A percentile compares a stretch with the other conserved stretches of the same genome.
phyloP scores from a whole-genome alignment of 2,113 vertebrate genomes.

The Bubo scandiacus region DNA sequence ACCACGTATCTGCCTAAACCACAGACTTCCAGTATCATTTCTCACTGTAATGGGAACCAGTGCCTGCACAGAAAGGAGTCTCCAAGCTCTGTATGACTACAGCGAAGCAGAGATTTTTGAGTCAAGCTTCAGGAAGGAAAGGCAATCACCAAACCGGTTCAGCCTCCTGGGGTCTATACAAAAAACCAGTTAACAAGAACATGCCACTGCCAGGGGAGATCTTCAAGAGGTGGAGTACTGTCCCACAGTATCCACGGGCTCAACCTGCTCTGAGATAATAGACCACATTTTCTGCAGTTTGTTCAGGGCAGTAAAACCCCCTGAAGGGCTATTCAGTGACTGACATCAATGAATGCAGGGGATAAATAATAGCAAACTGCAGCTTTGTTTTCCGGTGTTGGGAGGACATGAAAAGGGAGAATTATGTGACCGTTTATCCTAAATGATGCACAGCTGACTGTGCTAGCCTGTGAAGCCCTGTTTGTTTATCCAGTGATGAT shows the following conservation, averaged over 20 bases:
- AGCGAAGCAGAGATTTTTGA: background rate
- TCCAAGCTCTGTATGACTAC: background rate
- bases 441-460: background rate
- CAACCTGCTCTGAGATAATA: background rate
- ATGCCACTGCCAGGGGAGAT: background rate
- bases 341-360: background rate
- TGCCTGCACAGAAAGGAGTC: background rate
- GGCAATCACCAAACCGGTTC: background rate
- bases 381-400: background rate
- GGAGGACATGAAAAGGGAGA: background rate
- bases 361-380: background rate
- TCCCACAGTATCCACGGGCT: background rate
- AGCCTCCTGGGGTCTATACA: background rate
- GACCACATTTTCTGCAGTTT: background rate
- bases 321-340: background rate
- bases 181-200: background rate
- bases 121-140: background rate
- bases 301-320: background rate
- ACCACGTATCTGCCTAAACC: background rate
- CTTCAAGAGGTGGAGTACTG: background rate
- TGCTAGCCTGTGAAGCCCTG: background rate
- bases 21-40: background rate
- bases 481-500: background rate
- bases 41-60: background rate
- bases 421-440: background rate